phyloP scores from a whole-genome alignment of 1,140 invertebrate genomes.

The Drosophila mojavensis region DNA sequence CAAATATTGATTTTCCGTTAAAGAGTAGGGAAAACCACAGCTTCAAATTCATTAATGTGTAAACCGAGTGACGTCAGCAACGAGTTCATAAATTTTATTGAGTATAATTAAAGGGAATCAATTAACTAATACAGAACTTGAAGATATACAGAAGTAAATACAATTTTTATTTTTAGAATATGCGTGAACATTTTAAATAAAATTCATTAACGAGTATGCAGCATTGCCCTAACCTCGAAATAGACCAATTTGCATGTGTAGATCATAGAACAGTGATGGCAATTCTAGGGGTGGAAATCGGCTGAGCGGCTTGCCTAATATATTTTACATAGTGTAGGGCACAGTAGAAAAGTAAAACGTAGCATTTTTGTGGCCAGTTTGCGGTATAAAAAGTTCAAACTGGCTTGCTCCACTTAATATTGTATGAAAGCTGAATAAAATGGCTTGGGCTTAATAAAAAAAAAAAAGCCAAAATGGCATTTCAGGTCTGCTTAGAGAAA shows the following conservation, averaged over 20 bases:
- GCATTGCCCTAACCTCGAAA: slow-evolving; percentile 12
- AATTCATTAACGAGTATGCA: background rate
- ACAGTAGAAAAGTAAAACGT: too few relatives aligned
- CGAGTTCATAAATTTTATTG: background rate
- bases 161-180: background rate
- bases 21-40: slow-evolving; percentile 7
- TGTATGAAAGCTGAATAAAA: too few relatives aligned
- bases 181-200: background rate
- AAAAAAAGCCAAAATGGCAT: background rate
- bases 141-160: background rate
- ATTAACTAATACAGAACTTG: background rate
- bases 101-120: background rate
- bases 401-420: too few relatives aligned
- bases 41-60: background rate
- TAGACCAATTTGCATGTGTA: background rate
- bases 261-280: background rate
- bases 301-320: too few relatives aligned
- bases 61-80: slow-evolving; percentile 41
- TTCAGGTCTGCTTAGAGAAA: background rate
- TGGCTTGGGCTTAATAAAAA: too few relatives aligned
- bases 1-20: slow-evolving; percentile 40
- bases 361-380: too few relatives aligned
- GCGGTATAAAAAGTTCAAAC: too few relatives aligned
- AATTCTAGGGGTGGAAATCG: too few relatives aligned
- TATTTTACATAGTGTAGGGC: too few relatives aligned